These are phyloP conservation scores for Gasterosteus aculeatus DNA, from an alignment of 2,113 vertebrate genomes.

Conservation along the genomic window DNA sequence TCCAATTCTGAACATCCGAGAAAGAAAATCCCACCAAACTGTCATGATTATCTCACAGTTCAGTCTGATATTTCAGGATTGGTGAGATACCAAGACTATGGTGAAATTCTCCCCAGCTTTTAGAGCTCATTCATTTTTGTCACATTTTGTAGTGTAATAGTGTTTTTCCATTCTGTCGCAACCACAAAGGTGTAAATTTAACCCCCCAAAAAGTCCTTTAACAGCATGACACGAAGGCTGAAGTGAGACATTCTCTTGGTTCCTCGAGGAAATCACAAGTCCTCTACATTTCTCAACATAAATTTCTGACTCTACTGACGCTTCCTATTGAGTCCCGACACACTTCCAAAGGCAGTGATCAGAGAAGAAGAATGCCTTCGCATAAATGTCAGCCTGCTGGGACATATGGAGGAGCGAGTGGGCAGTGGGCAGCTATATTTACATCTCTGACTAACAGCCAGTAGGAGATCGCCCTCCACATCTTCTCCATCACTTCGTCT, in stretches of 20 bases:
- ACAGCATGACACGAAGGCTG: not conserved
- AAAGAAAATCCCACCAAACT: not conserved
- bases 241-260: conserved; percentile 22
- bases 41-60: not conserved
- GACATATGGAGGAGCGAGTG: conserved; percentile 66
- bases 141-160: not conserved
- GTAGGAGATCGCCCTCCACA: conserved; percentile 43
- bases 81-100: not conserved
- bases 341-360: conserved; percentile 18
- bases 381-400: conserved; percentile 21
- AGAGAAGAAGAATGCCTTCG: conserved; percentile 25
- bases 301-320: not conserved
- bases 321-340: not conserved
- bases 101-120: not conserved
- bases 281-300: not conserved
- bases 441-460: conserved; percentile 64
- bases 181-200: conserved; percentile 36
- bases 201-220: not conserved
- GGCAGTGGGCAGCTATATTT: conserved; percentile 61
- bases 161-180: not conserved
- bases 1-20: not conserved
- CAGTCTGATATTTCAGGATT: not conserved
- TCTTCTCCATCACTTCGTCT: conserved; percentile 32
- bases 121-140: not conserved
- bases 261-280: not conserved